Evolutionary conservation across 2,797 vertebrate genomes (phyloP), one percentile per base, ranked within the genome.

Genomic region (Anguilla pacifica): DNA sequence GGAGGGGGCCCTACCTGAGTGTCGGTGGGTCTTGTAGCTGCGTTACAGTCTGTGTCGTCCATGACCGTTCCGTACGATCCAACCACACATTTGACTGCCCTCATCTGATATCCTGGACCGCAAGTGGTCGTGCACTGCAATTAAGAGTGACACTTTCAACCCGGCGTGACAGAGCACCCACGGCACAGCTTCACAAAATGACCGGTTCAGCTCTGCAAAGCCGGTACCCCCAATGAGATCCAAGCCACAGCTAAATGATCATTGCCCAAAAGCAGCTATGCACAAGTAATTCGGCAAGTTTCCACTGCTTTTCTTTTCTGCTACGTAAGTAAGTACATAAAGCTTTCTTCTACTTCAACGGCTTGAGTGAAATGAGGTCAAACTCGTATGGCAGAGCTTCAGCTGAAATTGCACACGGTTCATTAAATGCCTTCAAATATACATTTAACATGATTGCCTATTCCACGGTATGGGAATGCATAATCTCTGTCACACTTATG

Each of bases 101-200:
- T 96, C 95, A 97, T 97, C 93, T 99, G 98, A 94, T 99, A 99
- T 84, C 99, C 98, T 86, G 96, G 97, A 79, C 98, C 98, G 93
- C 99, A 99, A 9, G 97, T 97, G 89, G 95, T 95, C 4, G 98
- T 98, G 96, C 99, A 99, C 99, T 99, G 93, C 88, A 93, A 93
- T 93, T 89, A 84, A 0, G 4, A 59, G 17, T 35, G 46, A 57
- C 17, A 35, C 28, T 13, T 31, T 59, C 22, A 19, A 59, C n/a
- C 55, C 31, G 9, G 57, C 9, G 55, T 39, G 25, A 31, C 19
- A 51, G 31, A 67, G 85, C 70, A 57, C 25, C 49, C 72, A 13
- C n/a, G 13, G 31, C 83, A 83, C 15, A 84, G 74, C 64, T 85
- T 74, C 86, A 31, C 85, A 85, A 87, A 85, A 86, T 64, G 86